Percentiles rank a stretch among this genome's conserved stretches.
These are phyloP conservation scores for Drymodes brunneopygia DNA, from an alignment of 2,113 vertebrate species.

Conservation along the genomic window DNA sequence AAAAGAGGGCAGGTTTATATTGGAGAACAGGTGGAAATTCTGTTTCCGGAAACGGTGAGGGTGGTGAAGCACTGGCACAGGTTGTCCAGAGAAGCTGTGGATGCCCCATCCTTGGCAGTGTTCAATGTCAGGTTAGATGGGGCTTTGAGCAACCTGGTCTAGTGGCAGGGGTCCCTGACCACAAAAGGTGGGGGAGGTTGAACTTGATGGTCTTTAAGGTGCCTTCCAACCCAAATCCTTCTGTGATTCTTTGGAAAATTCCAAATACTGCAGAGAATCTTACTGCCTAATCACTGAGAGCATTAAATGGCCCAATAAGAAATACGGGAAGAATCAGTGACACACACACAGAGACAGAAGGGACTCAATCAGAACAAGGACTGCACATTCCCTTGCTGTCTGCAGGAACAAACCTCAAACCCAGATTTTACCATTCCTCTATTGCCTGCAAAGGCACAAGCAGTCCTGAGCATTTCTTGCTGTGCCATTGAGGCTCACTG, in stretches of 20 bases:
- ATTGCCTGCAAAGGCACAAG: not conserved
- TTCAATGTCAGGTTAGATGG: fast-evolving
- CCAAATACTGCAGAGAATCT: not conserved
- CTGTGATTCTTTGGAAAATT: not conserved
- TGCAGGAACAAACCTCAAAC: not conserved
- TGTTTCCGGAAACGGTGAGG: not conserved
- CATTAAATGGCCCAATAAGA: not conserved
- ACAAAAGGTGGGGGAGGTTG: no score
- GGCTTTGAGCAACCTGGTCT: not conserved
- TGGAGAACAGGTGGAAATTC: not conserved
- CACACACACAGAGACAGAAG: not conserved
- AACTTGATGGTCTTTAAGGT: not conserved
- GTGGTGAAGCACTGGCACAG: not conserved
- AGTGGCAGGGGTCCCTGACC: not conserved
- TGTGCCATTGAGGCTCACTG: not conserved
- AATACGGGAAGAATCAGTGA: not conserved
- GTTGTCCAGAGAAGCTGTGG: not conserved
- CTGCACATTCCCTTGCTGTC: not conserved
- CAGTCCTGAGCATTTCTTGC: not conserved
- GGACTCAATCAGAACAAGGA: not conserved
- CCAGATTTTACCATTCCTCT: not conserved
- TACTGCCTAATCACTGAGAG: not conserved
- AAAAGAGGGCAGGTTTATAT: not conserved
- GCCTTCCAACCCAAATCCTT: not conserved
- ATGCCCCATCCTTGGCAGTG: not conserved